A percentile compares a stretch with the other conserved stretches of the same genome.
These are phyloP conservation scores for Chroicocephalus ridibundus DNA, from an alignment of 2,113 vertebrate species.

Conservation along the genomic window DNA sequence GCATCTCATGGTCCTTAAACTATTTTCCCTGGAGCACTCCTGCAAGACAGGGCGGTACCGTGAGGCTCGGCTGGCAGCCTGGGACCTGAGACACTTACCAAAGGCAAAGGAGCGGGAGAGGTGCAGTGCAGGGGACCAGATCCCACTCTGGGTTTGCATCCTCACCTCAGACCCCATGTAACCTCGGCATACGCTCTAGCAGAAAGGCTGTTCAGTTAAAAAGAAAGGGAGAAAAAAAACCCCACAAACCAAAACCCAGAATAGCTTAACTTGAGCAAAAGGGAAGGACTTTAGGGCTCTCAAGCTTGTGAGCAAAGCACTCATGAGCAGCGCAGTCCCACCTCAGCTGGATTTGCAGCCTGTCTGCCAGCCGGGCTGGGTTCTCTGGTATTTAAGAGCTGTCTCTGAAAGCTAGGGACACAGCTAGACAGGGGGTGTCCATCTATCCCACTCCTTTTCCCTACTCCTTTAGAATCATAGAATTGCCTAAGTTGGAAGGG, in stretches of 20 bases:
- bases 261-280: not conserved
- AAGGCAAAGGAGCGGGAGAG: rapidly evolving
- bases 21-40: not conserved
- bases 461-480: not conserved
- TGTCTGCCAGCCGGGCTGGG: not conserved
- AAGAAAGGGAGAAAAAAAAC: not conserved
- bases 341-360: not conserved
- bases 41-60: not conserved
- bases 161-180: not conserved
- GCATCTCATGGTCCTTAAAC: not conserved
- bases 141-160: not conserved
- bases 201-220: not conserved
- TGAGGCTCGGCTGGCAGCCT: not conserved
- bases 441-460: not conserved
- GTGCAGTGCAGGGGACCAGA: not conserved
- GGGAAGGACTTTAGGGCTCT: not conserved
- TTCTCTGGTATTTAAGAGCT: not conserved
- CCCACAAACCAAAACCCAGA: not conserved
- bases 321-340: not conserved
- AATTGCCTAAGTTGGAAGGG: too few species aligned
- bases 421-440: not conserved
- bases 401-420: not conserved
- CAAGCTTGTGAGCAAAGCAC: not conserved
- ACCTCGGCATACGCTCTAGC: not conserved
- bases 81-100: not conserved